Conservation (phyloP, 2,113 vertebrate genomes). For the Atrichornis clamosus region DNA sequence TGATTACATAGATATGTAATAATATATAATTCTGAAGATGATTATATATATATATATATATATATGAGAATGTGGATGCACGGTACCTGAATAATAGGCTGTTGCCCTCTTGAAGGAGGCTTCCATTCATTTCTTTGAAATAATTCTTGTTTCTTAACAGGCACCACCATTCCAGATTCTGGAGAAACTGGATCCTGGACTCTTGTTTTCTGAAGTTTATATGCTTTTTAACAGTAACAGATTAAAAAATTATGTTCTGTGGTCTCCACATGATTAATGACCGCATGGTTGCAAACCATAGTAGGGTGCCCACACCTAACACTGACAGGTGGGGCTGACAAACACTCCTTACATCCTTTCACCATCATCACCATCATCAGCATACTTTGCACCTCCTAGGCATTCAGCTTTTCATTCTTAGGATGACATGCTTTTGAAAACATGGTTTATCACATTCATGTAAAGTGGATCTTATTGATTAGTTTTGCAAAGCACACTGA, state of each 20-base stretch:
- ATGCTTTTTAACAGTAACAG: slow-evolving; percentile 38
- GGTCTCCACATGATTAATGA: not conserved
- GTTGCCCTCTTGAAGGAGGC: slow-evolving; percentile 26
- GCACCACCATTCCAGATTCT: slow-evolving; percentile 36
- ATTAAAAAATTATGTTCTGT: not conserved
- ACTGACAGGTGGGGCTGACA: not conserved
- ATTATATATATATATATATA: not conserved
- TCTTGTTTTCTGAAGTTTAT: slow-evolving; percentile 53
- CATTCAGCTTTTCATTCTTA: not conserved
- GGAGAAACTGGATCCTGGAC: not conserved
- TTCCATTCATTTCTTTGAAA: slow-evolving; percentile 64
- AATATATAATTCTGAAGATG: not conserved
- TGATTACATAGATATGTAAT: not conserved
- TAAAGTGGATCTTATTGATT: not conserved
- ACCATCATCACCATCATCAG: not conserved
- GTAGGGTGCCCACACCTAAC: not conserved
- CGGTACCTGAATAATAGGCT: slow-evolving; percentile 42
- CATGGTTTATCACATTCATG: not conserved
- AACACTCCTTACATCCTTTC: not conserved
- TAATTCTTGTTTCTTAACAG: slow-evolving; percentile 29
- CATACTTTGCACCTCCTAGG: not conserved
- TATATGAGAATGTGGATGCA: not conserved
- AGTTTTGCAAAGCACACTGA: not conserved
- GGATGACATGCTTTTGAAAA: not conserved
- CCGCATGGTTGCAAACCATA: not conserved